Base-by-base conservation (phyloP, 2,888 invertebrate genomes). In the Ophonus ardosiacus region DNA sequence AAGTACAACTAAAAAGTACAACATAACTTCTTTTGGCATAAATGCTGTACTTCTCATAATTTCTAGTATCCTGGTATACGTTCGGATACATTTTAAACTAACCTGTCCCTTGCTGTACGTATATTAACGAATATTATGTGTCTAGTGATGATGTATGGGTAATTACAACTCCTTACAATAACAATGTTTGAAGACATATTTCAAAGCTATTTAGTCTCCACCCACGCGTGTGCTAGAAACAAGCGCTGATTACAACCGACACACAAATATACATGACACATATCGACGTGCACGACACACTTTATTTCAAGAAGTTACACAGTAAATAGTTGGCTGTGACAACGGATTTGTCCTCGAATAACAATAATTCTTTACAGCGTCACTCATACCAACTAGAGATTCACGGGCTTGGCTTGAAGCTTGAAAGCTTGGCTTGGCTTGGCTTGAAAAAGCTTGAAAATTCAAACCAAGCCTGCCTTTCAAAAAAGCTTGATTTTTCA, bases 281-380 rank as follows among this genome's bases (percentile, higher is more conserved):
- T 31, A 38, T 31, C 31, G 68, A 68, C n/a, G 63, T 63, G 63
- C 63, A 63, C 7, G 38, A 68, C 38, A 68, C n/a, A 68, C 38
- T 63, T 18, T 59, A 63, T 63, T 38, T 68, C 68, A 68, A 68
- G 38, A 68, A 31, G 31, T 68, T 7, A 63, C 21, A 68, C n/a
- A 68, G 31, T 38, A 68, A 68, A 68, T 68, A 68, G 24, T 68
- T 38, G 68, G 31, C 68, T 68, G 10, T 38, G 68, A 68, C 68
- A 68, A 24, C 24, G 6, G 13, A 74, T 15, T 40, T 17, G 71
- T 74, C 43, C 43, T 43, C 18, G 38, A 68, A 68, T 38, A 31
- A 38, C 38, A 40, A 10, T 13, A 21, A 24, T 63, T 40, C 68
- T 43, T 74, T 18, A 74, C 71, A 31, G 13, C 43, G 71, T 74